These are phyloP conservation scores for Drosophila nigromelanica DNA, from an alignment of 1,140 invertebrate genomes.

Conservation along the genomic window DNA sequence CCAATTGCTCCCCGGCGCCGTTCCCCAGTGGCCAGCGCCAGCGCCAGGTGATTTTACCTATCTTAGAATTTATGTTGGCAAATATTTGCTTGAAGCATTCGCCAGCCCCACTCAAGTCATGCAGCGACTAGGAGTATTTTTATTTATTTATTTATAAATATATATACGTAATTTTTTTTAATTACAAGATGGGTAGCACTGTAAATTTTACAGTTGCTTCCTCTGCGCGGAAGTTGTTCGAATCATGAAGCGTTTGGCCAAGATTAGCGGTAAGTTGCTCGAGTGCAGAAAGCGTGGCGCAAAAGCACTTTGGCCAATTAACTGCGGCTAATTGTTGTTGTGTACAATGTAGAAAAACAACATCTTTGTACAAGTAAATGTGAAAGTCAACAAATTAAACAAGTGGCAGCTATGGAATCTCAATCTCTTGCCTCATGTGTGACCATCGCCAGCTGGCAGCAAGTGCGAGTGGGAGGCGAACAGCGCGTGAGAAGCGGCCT, in stretches of 20 bases:
- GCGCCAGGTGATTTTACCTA: constrained; percentile 60
- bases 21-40: constrained; percentile 1
- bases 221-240: constrained; percentile 60
- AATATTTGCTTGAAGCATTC: constrained; percentile 50
- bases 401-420: constrained; percentile 1
- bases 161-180: constrained; percentile 44
- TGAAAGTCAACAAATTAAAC: constrained; percentile 70
- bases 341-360: constrained; percentile 38
- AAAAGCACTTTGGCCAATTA: constrained; percentile 79
- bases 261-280: constrained; percentile 51
- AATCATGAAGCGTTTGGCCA: constrained; percentile 11
- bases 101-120: constrained; percentile 13
- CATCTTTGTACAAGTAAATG: constrained; percentile 46
- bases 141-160: background rate
- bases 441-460: background rate
- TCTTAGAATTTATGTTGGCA: constrained; percentile 56
- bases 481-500: constrained; percentile 19
- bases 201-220: constrained; percentile 67
- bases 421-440: constrained; percentile 20
- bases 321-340: constrained; percentile 78
- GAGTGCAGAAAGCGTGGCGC: constrained; percentile 75
- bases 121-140: constrained; percentile 11
- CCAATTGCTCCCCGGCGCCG: constrained; percentile 14
- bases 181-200: constrained; percentile 55
- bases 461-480: constrained; percentile 32